Base-by-base conservation (phyloP, 2,797 vertebrate species). In the Xerus rutilus region DNA sequence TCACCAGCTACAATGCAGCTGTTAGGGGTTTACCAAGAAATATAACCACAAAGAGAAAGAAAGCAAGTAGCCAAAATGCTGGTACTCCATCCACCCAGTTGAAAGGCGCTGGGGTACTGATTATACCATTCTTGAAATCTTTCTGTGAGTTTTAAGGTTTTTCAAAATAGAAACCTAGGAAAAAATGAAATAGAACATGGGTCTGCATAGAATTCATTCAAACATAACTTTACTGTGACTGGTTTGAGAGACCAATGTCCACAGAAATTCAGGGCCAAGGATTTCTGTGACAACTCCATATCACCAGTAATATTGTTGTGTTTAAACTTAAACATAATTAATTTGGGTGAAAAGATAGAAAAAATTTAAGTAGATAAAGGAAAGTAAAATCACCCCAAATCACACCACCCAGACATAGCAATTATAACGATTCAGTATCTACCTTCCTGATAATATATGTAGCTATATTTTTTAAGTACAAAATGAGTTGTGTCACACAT, bases 101-200 rank as follows among this genome's bases (percentile, higher is more conserved):
- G 6, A 72, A 49, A 77, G 25, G 13, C 81, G 28, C 32, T 35
- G 12, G 47, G 54, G 30, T 57, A 52, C 39, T 74, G n/a, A 45
- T 43, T 85, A 43, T 32, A 59, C 43, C 49, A 39, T 7, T 47
- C 64, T 83, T 94, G 20, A 39, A 79, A 85, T 12, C 76, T 86
- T 85, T 89, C 82, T 86, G 23, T 20, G 57, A 69, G 14, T 17
- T 47, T 92, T 54, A 81, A 49, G 25, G 43, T 94, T 94, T 21
- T 91, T 86, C 52, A 89, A 82, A 95, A 82, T 45, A 89, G 35
- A 89, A 93, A 96, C 78, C 21, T 39, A 74, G 10, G 0, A 39
- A 85, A n/a, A 54, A 54, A 77, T 20, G 4, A 54, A 87, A 49
- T 57, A 30, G 32, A 86, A 62, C 35, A 69, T 62, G 43, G 49